Evolutionary conservation across 2,888 invertebrate genomes (phyloP).

Genomic region (Tenthredo mesomela): DNA sequence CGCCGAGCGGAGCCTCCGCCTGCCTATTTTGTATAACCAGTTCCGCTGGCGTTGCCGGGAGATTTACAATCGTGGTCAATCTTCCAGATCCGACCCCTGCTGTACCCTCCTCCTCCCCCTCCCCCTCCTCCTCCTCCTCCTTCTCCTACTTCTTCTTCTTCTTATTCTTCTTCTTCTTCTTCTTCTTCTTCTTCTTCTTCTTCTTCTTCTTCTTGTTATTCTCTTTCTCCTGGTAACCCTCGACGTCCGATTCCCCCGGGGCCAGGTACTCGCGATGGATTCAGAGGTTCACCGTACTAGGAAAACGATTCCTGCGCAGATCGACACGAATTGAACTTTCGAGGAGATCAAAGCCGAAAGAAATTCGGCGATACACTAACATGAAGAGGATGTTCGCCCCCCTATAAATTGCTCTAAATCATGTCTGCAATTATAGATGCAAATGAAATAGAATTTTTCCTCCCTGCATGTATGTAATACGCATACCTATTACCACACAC

Average conservation of each 20-base stretch:
- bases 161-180: not conserved
- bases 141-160: conserved; percentile 1
- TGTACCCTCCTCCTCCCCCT: conserved; percentile 41
- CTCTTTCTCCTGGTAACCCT: conserved; percentile 7
- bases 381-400: not conserved
- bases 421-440: not conserved
- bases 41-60: conserved; percentile 67
- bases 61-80: conserved; percentile 71
- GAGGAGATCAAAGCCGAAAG: not conserved
- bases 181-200: not conserved
- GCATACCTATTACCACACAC: not conserved
- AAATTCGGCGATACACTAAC: not conserved
- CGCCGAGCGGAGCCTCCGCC: conserved; percentile 39
- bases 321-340: not conserved
- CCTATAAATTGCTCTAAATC: not conserved
- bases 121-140: not conserved
- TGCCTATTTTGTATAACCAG: conserved; percentile 75
- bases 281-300: conserved; percentile 45
- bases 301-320: conserved; percentile 28
- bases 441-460: not conserved
- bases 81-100: conserved; percentile 53
- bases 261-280: conserved; percentile 33
- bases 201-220: not conserved
- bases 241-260: conserved; percentile 8
- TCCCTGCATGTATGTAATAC: not conserved